These are phyloP conservation scores for Spea multiplicata DNA, from an alignment of 2,113 vertebrate genomes.

Conservation along the genomic window DNA sequence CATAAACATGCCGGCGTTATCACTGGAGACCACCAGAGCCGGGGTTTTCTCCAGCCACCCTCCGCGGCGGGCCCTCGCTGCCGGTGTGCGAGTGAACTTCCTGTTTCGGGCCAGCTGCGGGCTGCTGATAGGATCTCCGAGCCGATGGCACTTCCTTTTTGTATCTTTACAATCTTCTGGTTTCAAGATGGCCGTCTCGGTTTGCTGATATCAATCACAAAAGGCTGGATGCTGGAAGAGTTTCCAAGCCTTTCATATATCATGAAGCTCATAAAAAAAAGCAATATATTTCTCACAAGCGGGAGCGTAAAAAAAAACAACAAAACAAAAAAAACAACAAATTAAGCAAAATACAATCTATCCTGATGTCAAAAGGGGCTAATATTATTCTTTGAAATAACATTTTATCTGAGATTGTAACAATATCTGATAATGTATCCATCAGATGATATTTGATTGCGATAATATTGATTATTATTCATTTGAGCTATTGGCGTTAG, in stretches of 20 bases:
- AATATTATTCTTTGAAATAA: too few species aligned
- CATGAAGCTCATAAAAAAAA: background rate
- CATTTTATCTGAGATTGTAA: too few species aligned
- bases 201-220: slow-evolving; percentile 63
- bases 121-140: slow-evolving; percentile 71
- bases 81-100: slow-evolving; percentile 58
- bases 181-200: slow-evolving; percentile 58
- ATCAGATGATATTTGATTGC: too few species aligned
- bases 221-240: slow-evolving; percentile 44
- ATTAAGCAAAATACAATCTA: too few species aligned
- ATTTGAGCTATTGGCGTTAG: too few species aligned
- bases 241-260: background rate
- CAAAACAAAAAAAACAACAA: too few species aligned
- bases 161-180: slow-evolving; percentile 63
- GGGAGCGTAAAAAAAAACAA: too few species aligned
- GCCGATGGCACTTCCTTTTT: slow-evolving; percentile 71
- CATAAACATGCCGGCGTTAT: slow-evolving; percentile 34
- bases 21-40: slow-evolving; percentile 2
- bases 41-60: slow-evolving; percentile 22
- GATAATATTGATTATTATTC: too few species aligned
- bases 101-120: slow-evolving; percentile 69
- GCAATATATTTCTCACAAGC: too few species aligned
- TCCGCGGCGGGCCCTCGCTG: slow-evolving; percentile 16
- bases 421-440: too few species aligned
- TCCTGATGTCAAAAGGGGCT: too few species aligned